Evolutionary conservation across 1,140 invertebrate species (phyloP).

Genomic region (Daktulosphaira vitifoliae): DNA sequence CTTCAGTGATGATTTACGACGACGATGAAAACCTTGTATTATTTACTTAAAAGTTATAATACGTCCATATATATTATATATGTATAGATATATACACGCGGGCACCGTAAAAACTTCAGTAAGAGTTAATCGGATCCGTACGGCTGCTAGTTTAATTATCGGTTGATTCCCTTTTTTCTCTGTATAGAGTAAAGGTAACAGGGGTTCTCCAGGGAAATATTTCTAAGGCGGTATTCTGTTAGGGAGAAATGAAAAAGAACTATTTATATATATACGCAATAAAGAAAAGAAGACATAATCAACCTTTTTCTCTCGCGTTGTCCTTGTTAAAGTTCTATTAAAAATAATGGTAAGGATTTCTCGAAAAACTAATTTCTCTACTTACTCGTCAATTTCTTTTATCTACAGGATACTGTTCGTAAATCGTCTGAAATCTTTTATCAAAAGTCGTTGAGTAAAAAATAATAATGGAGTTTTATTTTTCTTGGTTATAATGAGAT

Average conservation of each 20-base stretch:
- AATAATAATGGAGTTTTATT: too few relatives aligned
- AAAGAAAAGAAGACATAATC: conserved; percentile 20
- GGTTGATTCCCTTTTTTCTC: conserved; percentile 20
- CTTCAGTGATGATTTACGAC: too few relatives aligned
- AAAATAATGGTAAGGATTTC: conserved; percentile 31
- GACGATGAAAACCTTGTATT: too few relatives aligned
- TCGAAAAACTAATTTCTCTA: conserved; percentile 22
- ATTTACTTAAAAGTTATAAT: too few relatives aligned
- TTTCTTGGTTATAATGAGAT: too few relatives aligned
- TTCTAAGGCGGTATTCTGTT: not conserved
- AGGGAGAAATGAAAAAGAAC: too few relatives aligned
- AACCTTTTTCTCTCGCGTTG: conserved; percentile 19
- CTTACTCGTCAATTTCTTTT: not conserved
- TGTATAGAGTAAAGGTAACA: not conserved
- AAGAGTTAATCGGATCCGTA: conserved; percentile 23
- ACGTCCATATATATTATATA: too few relatives aligned
- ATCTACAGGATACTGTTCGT: not conserved
- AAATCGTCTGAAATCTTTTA: too few relatives aligned
- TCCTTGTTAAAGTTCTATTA: conserved; percentile 27
- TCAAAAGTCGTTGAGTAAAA: too few relatives aligned
- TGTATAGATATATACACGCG: not conserved
- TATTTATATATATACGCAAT: not conserved
- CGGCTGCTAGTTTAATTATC: conserved; percentile 26
- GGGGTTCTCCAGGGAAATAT: conserved; percentile 23
- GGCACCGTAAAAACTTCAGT: conserved; percentile 20